Evolutionary conservation across 2,797 vertebrate species (phyloP).

Genomic region (Alectoris magna): DNA sequence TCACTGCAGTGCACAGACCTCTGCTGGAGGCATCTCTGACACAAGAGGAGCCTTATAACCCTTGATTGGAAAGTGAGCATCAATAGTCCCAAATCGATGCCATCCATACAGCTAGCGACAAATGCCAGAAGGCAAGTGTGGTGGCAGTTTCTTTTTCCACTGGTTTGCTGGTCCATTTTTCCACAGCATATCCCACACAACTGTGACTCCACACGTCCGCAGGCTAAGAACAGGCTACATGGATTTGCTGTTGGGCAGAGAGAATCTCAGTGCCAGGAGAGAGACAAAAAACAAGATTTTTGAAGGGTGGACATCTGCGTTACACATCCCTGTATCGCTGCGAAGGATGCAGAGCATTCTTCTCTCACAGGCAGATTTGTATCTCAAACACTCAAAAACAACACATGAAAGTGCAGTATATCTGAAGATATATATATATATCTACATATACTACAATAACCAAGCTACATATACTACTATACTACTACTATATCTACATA

Average conservation of each 20-base stretch:
- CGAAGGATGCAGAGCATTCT: neutral
- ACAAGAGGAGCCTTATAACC: neutral
- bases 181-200: neutral
- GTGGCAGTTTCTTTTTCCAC: neutral
- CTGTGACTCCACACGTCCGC: too few relatives aligned
- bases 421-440: neutral
- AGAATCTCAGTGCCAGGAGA: neutral
- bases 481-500: too few relatives aligned
- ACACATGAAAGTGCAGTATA: neutral
- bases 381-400: neutral
- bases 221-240: neutral
- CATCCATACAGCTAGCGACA: neutral
- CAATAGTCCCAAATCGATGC: neutral
- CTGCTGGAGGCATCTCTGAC: neutral
- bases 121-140: neutral
- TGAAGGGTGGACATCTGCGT: neutral
- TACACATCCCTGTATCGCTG: neutral
- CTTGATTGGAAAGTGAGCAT: fast-evolving
- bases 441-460: too few relatives aligned
- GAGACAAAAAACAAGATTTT: neutral
- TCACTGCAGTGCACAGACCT: neutral
- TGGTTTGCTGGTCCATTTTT: neutral
- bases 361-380: neutral
- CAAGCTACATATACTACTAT: too few relatives aligned
- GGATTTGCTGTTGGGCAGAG: neutral